Evolutionary conservation across 2,113 vertebrate genomes (phyloP), one percentile per base, ranked within the genome.

Genomic region (Rattus rattus): DNA sequence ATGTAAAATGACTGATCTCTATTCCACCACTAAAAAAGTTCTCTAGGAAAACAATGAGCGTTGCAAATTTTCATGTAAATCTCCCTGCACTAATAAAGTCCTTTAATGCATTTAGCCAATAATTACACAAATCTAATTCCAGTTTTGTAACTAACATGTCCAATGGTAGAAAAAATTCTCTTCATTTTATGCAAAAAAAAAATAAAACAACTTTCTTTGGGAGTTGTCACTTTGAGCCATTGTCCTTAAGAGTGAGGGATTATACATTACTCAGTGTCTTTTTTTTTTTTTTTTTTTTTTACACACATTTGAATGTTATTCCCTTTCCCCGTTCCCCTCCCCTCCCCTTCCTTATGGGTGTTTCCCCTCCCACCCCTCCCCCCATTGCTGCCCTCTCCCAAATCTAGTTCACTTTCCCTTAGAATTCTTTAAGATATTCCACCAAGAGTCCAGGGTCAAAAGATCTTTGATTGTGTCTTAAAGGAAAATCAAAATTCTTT

Each of bases 1-100:
- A 76, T 85, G 61, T 6, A 65, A 65, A 85, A 47, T 65, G 19
- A 65, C 47, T 85, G 39, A 43, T 85, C 7, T 84, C n/a, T 85
- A 81, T 47, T 88, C 19, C 5, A n/a, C 24, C 16, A 70, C 76
- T 92, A 24, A 88, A 94, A 97, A 95, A 12, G 14, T 1, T 88
- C 61, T 49, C 79, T 76, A 76, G 16, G 1, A 9, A 70, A 33
- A 94, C 24, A 63, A 0, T 19, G n/a, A 70, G 33, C 90, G 16
- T 33, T 87, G 3, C 7, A 33, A 90, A 26, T 83, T 72, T 77
- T 83, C 39, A 81, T 85, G 81, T 88, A 33, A 28, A 1, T 65
- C 16, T 72, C 39, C 26, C 83, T 36, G 86, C 69, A 14, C 17
- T 90, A 88, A 65, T 77, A 70, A 77, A 56, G 10, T 70, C 0